Percentiles rank a stretch among this genome's conserved stretches.
phyloP scores from a whole-genome alignment of 1,140 invertebrate species.

The Coptotermes formosanus region DNA sequence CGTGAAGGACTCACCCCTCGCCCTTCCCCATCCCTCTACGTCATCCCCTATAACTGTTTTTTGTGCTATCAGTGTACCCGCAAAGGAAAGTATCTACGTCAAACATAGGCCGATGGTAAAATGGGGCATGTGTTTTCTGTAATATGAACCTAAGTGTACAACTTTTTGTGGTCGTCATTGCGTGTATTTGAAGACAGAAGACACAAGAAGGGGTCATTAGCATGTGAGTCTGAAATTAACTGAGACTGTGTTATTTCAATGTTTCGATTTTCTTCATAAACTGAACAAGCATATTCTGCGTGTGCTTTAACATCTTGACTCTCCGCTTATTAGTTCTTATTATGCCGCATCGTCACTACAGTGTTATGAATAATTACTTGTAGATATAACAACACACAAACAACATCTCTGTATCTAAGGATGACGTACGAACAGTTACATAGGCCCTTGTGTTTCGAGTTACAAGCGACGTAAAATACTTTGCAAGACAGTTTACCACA shows the following conservation, averaged over 20 bases:
- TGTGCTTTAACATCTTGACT: background rate
- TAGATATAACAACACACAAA: background rate
- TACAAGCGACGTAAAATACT: background rate
- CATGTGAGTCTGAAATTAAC: background rate
- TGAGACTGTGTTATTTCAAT: background rate
- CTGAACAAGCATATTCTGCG: background rate
- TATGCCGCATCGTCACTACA: background rate
- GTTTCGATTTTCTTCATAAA: background rate
- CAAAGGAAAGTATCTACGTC: background rate
- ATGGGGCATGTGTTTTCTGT: background rate
- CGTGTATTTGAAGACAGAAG: background rate
- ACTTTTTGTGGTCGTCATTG: conserved; percentile 11
- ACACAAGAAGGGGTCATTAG: background rate
- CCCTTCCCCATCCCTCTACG: background rate
- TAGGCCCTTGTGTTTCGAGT: background rate
- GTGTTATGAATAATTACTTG: background rate
- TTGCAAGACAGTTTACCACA: background rate
- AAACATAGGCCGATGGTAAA: background rate
- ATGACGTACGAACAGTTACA: background rate
- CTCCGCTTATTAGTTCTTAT: background rate
- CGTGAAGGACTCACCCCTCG: background rate
- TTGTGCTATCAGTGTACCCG: background rate
- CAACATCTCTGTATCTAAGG: background rate
- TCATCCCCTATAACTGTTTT: background rate
- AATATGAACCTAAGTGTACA: background rate